Evolutionary conservation across 2,797 vertebrate genomes (phyloP), one percentile per base, ranked within the genome.

Genomic region (Podarcis siculus): DNA sequence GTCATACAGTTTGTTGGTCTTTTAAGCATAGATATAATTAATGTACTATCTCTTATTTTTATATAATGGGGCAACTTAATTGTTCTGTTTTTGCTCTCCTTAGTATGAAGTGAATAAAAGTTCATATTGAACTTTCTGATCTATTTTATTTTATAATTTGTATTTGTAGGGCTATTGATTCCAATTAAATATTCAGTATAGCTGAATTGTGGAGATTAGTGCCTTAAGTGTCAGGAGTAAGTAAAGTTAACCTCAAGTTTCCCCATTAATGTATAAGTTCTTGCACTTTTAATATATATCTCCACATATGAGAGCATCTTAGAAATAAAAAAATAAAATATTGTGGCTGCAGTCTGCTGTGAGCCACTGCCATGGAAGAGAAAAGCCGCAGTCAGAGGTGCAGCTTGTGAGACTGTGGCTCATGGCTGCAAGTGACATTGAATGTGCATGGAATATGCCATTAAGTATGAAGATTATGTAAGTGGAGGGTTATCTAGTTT

Each of bases 301-400:
- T 25, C 7, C 78, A 10, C 86, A 86, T 15, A 37, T n/a, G 83
- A 49, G 8, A 64, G 27, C 10, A 66, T 58, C 13, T 87, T 61
- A 92, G 89, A 93, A 91, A 67, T 23, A 49, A 87, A 32, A 90
- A 81, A 10, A 85, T 2, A 85, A 89, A 87, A 79, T 87, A 10
- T 4, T 21, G 2, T 30, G 8, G n/a, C 42, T 77, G 0, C 77
- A 69, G 27, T 76, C 27, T 58, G 15, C 35, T 75, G 69, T 19
- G 13, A 61, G 30, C 32, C 32, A 37, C 32, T 86, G 23, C 8
- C 66, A 89, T 80, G 84, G 77, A 79, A 58, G 19, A 71, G 49
- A 66, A 76, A 81, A 76, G n/a, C 9, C 39, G 4, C 64, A 39
- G 58, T 49, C 42, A n/a, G 15, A 81, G 25, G 39, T 80, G 32